Evolutionary conservation across 2,888 invertebrate species (phyloP).

Genomic region (Ligdia adustata): DNA sequence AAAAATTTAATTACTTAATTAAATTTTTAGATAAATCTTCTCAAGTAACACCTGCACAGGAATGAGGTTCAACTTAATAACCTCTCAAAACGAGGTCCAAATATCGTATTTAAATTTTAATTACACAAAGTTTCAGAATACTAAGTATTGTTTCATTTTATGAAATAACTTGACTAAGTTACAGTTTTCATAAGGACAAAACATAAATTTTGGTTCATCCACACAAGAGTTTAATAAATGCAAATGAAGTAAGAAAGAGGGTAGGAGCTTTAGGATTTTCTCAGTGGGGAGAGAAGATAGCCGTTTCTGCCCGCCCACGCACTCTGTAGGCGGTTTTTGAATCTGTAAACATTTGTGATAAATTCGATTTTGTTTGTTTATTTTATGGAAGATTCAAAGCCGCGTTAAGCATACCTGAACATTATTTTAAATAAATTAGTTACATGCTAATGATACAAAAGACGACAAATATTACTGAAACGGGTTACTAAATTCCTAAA

Average conservation of each 20-base stretch:
- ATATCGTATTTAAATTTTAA: constrained; percentile 17
- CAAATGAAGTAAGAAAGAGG: constrained; percentile 8
- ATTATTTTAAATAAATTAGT: too few relatives aligned
- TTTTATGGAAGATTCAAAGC: too few relatives aligned
- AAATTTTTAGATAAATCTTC: not conserved
- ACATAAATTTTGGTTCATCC: constrained; percentile 23
- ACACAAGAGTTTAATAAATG: constrained; percentile 23
- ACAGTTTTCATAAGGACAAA: constrained; percentile 18
- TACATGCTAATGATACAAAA: too few relatives aligned
- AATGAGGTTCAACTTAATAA: not conserved
- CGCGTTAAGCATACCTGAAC: too few relatives aligned
- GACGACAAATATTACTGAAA: too few relatives aligned
- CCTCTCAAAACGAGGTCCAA: not conserved
- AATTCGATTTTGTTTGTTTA: too few relatives aligned
- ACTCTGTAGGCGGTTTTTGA: not conserved
- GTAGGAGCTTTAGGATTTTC: constrained; percentile 4
- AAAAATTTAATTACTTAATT: too few relatives aligned
- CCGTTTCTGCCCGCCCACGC: not conserved
- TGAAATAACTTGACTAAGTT: constrained; percentile 19
- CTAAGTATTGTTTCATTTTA: constrained; percentile 13
- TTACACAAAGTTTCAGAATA: constrained; percentile 10
- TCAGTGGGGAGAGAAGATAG: constrained; percentile 9
- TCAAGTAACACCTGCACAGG: not conserved
- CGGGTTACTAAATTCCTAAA: too few relatives aligned
- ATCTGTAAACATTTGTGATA: not conserved